Base-by-base conservation (phyloP, 2,888 invertebrate genomes). In the Cheilosia soror region DNA sequence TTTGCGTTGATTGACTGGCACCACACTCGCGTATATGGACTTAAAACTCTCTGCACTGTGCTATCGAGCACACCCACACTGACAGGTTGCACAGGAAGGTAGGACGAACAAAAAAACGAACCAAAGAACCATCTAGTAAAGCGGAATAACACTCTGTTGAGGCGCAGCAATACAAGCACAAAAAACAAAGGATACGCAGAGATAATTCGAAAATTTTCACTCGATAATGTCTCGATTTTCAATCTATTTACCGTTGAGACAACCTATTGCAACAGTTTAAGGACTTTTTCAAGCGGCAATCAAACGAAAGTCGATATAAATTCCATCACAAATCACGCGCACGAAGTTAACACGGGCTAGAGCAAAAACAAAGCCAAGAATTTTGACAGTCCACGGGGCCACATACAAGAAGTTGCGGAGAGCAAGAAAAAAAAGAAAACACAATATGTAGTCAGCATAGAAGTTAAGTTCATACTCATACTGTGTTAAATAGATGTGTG, bases 291-390 rank as follows among this genome's bases (percentile, higher is more conserved):
- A 68, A 72, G 44, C 47, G 53, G 51, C 72, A 77, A 77, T 72
- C 57, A 62, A 62, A 40, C 51, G 51, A 68, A 69, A 60, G 29
- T 62, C 49, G 44, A 76, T 76, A 44, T 51, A 76, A 85, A 72
- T 66, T 81, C 31, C 66, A 76, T 53, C 51, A 68, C 76, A 85
- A 85, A 62, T 72, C 66, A 85, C 85, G 85, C 85, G 85, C 85
- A 85, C 85, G 85, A 85, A 76, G 85, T 85, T 85, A 85, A 85
- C 85, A 85, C 85, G 81, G 76, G 81, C 31, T 72, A 42, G 60
- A 71, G 85, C 72, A 85, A 85, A 85, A 85, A 85, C 85, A 85
- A 85, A 85, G 81, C 85, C 85, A 72, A 85, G 68, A 81, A 85
- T 85, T 85, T 85, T 85, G 85, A 85, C 85, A 85, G 81, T 81